Conservation (phyloP, 2,888 invertebrate genomes). For the Pammene fasciana region DNA sequence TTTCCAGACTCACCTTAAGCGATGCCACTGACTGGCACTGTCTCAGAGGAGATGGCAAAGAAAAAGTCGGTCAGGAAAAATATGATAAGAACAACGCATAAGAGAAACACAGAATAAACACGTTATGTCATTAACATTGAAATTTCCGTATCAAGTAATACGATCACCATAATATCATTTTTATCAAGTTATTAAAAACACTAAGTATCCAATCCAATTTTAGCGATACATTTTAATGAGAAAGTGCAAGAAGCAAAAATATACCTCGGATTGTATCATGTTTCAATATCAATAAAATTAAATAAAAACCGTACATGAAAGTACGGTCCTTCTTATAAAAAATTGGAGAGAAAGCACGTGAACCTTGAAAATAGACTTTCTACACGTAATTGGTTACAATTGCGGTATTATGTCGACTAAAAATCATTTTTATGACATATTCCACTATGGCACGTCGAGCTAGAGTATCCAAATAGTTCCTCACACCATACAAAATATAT, state of each 20-base stretch:
- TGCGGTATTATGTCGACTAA: slow-evolving; percentile 3
- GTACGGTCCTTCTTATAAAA: slow-evolving; percentile 24
- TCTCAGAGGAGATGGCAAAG: too few relatives aligned
- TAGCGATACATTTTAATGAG: slow-evolving; percentile 21
- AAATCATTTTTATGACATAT: neutral
- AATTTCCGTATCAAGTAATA: neutral
- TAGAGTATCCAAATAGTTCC: too few relatives aligned
- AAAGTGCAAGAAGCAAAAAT: slow-evolving; percentile 20
- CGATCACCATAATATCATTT: slow-evolving; percentile 1
- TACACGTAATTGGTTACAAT: slow-evolving; percentile 13
- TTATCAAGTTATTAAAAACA: slow-evolving; percentile 11
- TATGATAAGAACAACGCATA: neutral
- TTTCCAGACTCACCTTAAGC: too few relatives aligned
- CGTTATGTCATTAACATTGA: neutral
- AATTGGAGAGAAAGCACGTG: slow-evolving; percentile 31
- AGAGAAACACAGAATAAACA: neutral
- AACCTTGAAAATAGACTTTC: slow-evolving; percentile 24
- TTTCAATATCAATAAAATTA: slow-evolving; percentile 19
- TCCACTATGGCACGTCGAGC: too few relatives aligned
- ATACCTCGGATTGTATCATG: slow-evolving; percentile 5
- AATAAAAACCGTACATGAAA: slow-evolving; percentile 12
- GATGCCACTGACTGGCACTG: too few relatives aligned
- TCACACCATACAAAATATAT: too few relatives aligned
- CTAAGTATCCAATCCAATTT: neutral
- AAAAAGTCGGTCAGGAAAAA: too few relatives aligned